Percentiles rank a stretch among this genome's conserved stretches.
These are phyloP conservation scores for Eospalax fontanierii DNA, from an alignment of 2,797 vertebrate genomes.

Conservation along the genomic window DNA sequence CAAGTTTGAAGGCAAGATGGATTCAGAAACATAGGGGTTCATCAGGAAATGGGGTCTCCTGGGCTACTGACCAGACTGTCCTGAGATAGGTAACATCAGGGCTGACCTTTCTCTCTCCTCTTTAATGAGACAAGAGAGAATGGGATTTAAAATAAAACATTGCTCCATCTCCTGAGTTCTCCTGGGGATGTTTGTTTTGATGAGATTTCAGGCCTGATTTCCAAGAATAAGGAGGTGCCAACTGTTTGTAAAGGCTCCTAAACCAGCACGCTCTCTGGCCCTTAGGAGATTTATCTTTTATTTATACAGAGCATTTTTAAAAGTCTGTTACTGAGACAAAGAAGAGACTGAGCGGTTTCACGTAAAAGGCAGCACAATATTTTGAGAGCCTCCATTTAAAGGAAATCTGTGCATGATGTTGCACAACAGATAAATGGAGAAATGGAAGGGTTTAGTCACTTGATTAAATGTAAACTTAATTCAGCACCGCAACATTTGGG, in stretches of 20 bases:
- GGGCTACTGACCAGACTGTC: neutral
- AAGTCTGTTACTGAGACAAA: conserved; percentile 74
- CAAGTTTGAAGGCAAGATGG: neutral
- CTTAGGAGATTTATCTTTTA: conserved; percentile 77
- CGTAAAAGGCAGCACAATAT: neutral
- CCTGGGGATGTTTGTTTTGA: conserved; percentile 72
- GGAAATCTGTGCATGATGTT: conserved; percentile 5
- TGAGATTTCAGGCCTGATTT: conserved; percentile 77
- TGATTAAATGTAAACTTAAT: neutral
- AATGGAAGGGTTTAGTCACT: neutral
- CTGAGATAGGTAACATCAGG: rapidly evolving
- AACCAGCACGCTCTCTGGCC: conserved; percentile 73
- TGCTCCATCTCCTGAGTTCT: conserved; percentile 35
- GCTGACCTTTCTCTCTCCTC: neutral
- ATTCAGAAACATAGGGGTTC: neutral
- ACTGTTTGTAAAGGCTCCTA: conserved; percentile 74
- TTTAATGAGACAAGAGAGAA: conserved; percentile 48
- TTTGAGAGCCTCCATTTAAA: conserved; percentile 43
- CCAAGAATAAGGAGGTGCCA: conserved; percentile 75
- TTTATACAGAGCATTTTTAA: conserved; percentile 73
- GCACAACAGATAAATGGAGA: neutral
- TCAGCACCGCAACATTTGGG: neutral
- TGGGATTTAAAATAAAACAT: neutral
- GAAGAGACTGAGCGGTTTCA: conserved; percentile 58
- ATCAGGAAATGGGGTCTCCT: neutral